Percentiles rank a stretch among this genome's conserved stretches.
Evolutionary conservation across 1,140 invertebrate genomes (phyloP).

Genomic region (Polyergus mexicanus): DNA sequence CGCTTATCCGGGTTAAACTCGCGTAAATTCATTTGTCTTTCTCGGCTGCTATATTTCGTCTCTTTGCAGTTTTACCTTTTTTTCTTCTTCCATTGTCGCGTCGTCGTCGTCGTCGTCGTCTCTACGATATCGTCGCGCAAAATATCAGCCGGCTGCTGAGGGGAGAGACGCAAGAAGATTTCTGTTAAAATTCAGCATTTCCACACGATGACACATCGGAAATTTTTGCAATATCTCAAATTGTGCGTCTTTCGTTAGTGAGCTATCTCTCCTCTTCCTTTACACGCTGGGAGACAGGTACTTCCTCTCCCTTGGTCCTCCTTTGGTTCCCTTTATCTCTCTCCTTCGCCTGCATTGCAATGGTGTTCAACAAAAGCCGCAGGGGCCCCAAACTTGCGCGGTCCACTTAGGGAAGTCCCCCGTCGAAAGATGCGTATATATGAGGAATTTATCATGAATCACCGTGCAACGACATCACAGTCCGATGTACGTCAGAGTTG

Average conservation of each 20-base stretch:
- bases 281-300: too few species aligned
- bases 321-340: background rate
- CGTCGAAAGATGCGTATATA: slow-evolving; percentile 39
- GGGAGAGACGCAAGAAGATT: slow-evolving; percentile 22
- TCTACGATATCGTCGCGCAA: slow-evolving; percentile 7
- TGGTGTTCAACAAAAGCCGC: background rate
- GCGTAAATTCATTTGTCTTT: slow-evolving; percentile 38
- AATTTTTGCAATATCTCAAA: slow-evolving; percentile 61
- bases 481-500: slow-evolving; percentile 44
- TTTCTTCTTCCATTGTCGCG: background rate
- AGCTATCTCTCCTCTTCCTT: background rate
- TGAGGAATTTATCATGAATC: slow-evolving; percentile 61
- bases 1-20: slow-evolving; percentile 18
- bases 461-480: slow-evolving; percentile 53
- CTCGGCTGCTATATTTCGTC: slow-evolving; percentile 26
- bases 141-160: slow-evolving; percentile 31
- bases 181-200: slow-evolving; percentile 58
- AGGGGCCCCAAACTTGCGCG: background rate
- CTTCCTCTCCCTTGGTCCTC: slow-evolving; percentile 13
- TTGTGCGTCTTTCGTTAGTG: slow-evolving; percentile 33
- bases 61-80: slow-evolving; percentile 39
- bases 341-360: too few species aligned
- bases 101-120: background rate
- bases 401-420: slow-evolving; percentile 55
- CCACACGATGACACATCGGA: slow-evolving; percentile 59